Conservation (phyloP, 35 echinoderm and acorn worm genomes). For the Amphiura filiformis region DNA sequence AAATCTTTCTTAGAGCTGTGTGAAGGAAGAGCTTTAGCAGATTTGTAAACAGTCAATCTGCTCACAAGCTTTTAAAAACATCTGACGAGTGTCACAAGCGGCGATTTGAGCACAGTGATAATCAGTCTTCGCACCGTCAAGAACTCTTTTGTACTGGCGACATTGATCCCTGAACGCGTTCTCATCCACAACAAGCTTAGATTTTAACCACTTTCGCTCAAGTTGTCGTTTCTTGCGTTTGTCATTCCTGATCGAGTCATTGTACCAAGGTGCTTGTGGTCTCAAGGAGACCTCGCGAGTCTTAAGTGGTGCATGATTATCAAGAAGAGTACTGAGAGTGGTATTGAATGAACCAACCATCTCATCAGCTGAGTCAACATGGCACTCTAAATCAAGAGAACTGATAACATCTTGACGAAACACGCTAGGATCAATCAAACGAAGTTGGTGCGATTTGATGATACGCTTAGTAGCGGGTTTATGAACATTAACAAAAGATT, state of each 20-base stretch:
- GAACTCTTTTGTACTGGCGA: too few relatives aligned
- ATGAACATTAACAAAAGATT: too few relatives aligned
- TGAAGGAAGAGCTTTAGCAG: too few relatives aligned
- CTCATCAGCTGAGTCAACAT: not conserved
- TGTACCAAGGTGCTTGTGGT: conserved; percentile 28
- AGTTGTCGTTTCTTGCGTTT: conserved; percentile 1
- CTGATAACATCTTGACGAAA: not conserved
- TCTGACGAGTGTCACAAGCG: too few relatives aligned
- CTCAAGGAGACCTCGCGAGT: not conserved
- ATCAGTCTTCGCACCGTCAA: too few relatives aligned
- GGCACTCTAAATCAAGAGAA: not conserved
- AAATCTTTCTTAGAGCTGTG: too few relatives aligned
- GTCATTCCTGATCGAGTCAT: not conserved
- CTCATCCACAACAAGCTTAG: conserved; percentile 10
- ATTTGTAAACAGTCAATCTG: too few relatives aligned
- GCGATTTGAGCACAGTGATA: too few relatives aligned
- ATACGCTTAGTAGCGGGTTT: not conserved
- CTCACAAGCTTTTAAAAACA: not conserved
- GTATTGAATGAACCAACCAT: not conserved
- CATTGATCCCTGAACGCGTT: not conserved
- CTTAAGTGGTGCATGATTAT: conserved; percentile 25
- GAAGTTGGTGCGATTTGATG: not conserved
- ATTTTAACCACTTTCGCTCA: too few relatives aligned
- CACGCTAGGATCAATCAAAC: not conserved
- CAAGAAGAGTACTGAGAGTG: not conserved